phyloP scores from a whole-genome alignment of 2,888 invertebrate genomes.

The Cryptophagus acutangulus region DNA sequence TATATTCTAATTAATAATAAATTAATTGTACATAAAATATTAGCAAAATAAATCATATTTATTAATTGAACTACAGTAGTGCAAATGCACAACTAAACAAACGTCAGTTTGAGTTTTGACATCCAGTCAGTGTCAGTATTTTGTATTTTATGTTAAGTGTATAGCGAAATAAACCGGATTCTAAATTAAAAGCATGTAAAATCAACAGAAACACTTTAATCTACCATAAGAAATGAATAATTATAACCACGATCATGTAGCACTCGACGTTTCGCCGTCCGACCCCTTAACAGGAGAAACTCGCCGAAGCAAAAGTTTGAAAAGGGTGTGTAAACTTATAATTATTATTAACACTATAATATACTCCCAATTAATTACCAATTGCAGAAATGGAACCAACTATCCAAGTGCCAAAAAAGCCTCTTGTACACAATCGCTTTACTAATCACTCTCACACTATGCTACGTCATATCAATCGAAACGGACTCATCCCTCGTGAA shows the following conservation, averaged over 20 bases:
- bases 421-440: slow-evolving; percentile 62
- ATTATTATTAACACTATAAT: slow-evolving; percentile 5
- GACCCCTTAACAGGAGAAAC: slow-evolving; percentile 23
- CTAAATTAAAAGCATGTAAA: too few species aligned
- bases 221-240: too few species aligned
- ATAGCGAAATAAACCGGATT: too few species aligned
- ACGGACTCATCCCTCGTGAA: slow-evolving; percentile 35
- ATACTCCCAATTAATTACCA: not conserved
- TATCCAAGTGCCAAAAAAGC: slow-evolving; percentile 78
- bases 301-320: slow-evolving; percentile 30
- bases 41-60: too few species aligned
- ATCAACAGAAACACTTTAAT: too few species aligned
- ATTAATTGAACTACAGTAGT: too few species aligned
- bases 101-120: too few species aligned
- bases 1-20: too few species aligned
- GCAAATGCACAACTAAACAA: too few species aligned
- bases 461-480: slow-evolving; percentile 56
- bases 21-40: too few species aligned
- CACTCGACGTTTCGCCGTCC: slow-evolving; percentile 27
- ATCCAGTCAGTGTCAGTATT: too few species aligned
- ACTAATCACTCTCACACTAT: slow-evolving; percentile 55
- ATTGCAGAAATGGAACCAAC: slow-evolving; percentile 75
- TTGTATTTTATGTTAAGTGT: too few species aligned
- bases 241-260: slow-evolving; percentile 32
- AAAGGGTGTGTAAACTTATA: slow-evolving; percentile 29